A percentile compares a stretch with the other conserved stretches of the same genome.
These are phyloP conservation scores for Nomada fabriciana DNA, from an alignment of 2,888 invertebrate species.

Conservation along the genomic window DNA sequence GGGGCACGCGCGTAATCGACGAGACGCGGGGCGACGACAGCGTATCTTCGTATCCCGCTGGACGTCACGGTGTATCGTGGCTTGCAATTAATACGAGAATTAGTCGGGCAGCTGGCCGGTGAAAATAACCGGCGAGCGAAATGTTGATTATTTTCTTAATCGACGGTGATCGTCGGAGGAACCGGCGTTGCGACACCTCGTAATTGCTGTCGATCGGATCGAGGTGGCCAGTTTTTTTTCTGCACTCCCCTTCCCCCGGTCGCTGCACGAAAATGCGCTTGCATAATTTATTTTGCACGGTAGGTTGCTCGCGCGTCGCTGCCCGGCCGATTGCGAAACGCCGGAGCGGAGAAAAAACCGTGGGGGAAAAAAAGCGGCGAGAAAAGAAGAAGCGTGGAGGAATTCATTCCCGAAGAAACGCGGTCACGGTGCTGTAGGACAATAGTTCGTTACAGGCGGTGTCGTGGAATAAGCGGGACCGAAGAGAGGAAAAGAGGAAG, in stretches of 20 bases:
- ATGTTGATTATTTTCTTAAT: neutral
- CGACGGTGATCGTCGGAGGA: too few species aligned
- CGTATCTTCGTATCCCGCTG: neutral
- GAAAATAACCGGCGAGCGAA: neutral
- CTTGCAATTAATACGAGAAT: constrained; percentile 11
- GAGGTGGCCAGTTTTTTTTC: neutral
- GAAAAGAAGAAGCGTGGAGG: constrained; percentile 39
- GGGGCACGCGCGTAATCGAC: neutral
- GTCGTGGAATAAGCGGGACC: constrained; percentile 3
- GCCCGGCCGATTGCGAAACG: constrained; percentile 36
- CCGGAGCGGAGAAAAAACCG: neutral
- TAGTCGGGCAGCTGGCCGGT: neutral
- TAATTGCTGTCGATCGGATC: constrained; percentile 5
- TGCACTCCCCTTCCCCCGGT: neutral
- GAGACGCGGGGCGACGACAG: neutral
- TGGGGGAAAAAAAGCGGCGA: constrained; percentile 11
- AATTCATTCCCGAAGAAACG: constrained; percentile 62
- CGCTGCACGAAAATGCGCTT: constrained; percentile 37
- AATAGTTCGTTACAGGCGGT: constrained; percentile 69
- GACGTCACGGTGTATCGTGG: too few species aligned
- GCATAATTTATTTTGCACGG: constrained; percentile 51
- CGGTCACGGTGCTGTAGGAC: constrained; percentile 66
- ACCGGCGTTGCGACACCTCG: constrained; percentile 19
- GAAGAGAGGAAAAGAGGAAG: constrained; percentile 22
- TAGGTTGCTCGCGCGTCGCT: constrained; percentile 1